Evolutionary conservation across 2,888 invertebrate genomes (phyloP), one percentile per base, ranked within the genome.

Genomic region (Ichneumoninae sp.): DNA sequence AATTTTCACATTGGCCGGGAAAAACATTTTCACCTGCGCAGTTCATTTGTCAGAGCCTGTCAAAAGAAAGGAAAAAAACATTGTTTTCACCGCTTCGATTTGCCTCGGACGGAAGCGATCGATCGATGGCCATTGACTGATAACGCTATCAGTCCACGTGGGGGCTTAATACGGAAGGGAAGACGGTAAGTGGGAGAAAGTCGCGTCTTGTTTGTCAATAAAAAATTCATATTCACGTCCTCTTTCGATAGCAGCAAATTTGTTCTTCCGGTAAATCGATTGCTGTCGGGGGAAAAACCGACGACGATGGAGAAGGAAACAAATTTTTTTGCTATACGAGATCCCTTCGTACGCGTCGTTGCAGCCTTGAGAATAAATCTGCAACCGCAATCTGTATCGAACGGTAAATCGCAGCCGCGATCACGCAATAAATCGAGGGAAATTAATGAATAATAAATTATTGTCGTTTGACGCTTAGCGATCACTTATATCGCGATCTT

Each of bases 141-240:
- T 50, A 65, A 40, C 52, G 13, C 68, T 81, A 81, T 81, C 81
- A 68, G 22, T 74, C 68, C 33, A 73, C 68, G 74, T 68, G 30
- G 81, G 68, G 68, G 74, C 68, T 68, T 26, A 16, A 33, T 52
- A 50, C 44, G 63, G 1, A 30, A 26, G 26, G 3, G 26, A 26
- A 33, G 66, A 73, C n/a, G 54, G 10, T 57, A 22, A 57, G 22
- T 57, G 57, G 3, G 10, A 66, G 3, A 10, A 22, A 57, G 40
- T 30, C 44, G 44, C 30, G 30, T 16, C 54, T 54, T 68, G 57
- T 80, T 80, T 60, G 40, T 74, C 68, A 57, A 66, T 74, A 10
- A 60, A 68, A 70, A 81, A 81, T 40, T 36, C 33, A 30, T 60
- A n/a, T 22, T 19, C 60, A 26, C 36, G 60, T 69, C 44, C 44